Evolutionary conservation across 2,888 invertebrate genomes (phyloP), one percentile per base, ranked within the genome.

Genomic region (Teinopalpus imperialis): DNA sequence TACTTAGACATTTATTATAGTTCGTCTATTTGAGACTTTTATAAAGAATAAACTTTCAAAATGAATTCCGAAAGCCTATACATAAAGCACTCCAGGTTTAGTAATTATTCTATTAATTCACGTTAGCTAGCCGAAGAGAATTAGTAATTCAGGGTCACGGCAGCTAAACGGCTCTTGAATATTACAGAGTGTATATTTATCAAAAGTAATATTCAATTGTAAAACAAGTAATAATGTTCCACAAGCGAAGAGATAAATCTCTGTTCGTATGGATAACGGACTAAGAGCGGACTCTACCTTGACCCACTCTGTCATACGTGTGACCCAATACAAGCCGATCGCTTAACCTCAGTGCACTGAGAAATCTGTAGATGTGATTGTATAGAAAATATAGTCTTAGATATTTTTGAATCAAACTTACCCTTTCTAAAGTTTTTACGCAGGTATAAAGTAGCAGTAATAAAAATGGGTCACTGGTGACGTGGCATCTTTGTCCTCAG

Each of bases 141-240:
- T 63, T 61, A 63, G 49, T 56, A 58, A 68, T 66, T 61, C 73
- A 75, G 74, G 77, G 73, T 57, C 54, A 48, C 49, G 46, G 40
- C 49, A 56, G 54, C 49, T 49, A 59, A 49, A 53, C 59, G 26
- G 18, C n/a, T 32, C 45, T 21, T 8, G 34, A 24, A 49, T 30
- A 43, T 48, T 39, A 43, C 34, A 53, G 48, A 45, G 50, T 36
- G 34, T 54, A 40, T 45, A 62, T 70, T 69, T 71, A 76, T 73
- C 72, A 74, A 74, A 70, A 53, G 69, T 66, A 66, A 69, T 69
- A 74, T 78, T 75, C 73, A 76, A 76, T 79, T 75, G 78, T 79
- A 69, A 65, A 68, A 65, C 67, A 63, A 59, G 54, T 72, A 74
- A 76, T 81, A 71, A 72, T 72, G 69, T 65, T 63, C 66, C 61